phyloP scores from a whole-genome alignment of 2,797 vertebrate species.

The Tapirus indicus region DNA sequence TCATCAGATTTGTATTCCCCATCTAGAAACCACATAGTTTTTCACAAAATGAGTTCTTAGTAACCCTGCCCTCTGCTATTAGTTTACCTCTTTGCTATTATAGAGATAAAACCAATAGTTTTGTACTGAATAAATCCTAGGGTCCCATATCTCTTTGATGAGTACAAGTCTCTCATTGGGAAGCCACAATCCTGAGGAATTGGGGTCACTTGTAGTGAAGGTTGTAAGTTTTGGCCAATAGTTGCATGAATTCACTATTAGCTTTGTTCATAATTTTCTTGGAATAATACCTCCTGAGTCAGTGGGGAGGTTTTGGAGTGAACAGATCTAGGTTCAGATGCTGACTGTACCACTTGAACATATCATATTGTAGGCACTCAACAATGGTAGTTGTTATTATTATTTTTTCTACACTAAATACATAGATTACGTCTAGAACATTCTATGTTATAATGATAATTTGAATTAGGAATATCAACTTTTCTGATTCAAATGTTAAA shows the following conservation, averaged over 20 bases:
- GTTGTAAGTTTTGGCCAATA: not conserved
- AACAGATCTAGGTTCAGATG: not conserved
- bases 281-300: not conserved
- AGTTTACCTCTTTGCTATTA: not conserved
- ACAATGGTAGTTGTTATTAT: not conserved
- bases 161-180: not conserved
- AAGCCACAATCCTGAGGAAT: not conserved
- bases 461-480: conserved; percentile 3
- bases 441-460: not conserved
- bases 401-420: not conserved
- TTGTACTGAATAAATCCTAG: not conserved
- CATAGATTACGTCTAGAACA: not conserved
- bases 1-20: not conserved
- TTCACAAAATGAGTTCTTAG: not conserved
- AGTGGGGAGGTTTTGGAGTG: not conserved
- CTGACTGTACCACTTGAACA: not conserved
- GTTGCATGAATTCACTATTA: not conserved
- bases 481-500: conserved; percentile 14
- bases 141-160: not conserved
- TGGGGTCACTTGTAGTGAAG: not conserved
- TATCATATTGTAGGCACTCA: not conserved
- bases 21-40: not conserved
- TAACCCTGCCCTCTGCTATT: not conserved
- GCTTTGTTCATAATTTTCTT: not conserved
- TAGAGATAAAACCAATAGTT: not conserved